These are phyloP conservation scores for Gymnoscelis rufifasciata DNA, from an alignment of 2,888 invertebrate species.

Conservation along the genomic window DNA sequence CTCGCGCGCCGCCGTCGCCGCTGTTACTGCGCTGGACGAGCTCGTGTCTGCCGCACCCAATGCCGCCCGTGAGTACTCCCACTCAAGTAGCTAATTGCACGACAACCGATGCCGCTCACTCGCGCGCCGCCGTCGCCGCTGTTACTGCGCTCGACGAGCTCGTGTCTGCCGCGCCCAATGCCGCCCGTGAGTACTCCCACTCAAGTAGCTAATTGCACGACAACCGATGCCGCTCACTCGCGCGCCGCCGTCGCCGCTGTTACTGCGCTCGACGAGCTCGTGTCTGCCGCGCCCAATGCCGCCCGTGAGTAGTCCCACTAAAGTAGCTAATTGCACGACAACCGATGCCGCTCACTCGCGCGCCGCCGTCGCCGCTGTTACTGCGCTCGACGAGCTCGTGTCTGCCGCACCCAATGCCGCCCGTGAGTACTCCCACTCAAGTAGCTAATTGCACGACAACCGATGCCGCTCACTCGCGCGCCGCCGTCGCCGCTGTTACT, in stretches of 20 bases:
- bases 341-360: slow-evolving; percentile 45
- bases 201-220: no score
- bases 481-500: slow-evolving; percentile 52
- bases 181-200: slow-evolving; percentile 47
- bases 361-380: slow-evolving; percentile 53
- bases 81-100: no score
- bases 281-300: slow-evolving; percentile 51
- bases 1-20: no score
- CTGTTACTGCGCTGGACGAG: no score
- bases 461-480: slow-evolving; percentile 48
- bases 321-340: no score
- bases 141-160: slow-evolving; percentile 59
- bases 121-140: slow-evolving; percentile 53
- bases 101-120: slow-evolving; percentile 49
- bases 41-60: no score
- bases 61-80: no score
- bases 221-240: slow-evolving; percentile 45
- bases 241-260: slow-evolving; percentile 55
- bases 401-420: slow-evolving; percentile 52
- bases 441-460: no score
- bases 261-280: slow-evolving; percentile 57
- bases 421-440: slow-evolving; percentile 45
- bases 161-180: slow-evolving; percentile 52
- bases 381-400: slow-evolving; percentile 60
- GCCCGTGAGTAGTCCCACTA: slow-evolving; percentile 47